A percentile compares a stretch with the other conserved stretches of the same genome.
phyloP scores from a whole-genome alignment of 2,888 invertebrate genomes.

The Nasonovia ribisnigri region DNA sequence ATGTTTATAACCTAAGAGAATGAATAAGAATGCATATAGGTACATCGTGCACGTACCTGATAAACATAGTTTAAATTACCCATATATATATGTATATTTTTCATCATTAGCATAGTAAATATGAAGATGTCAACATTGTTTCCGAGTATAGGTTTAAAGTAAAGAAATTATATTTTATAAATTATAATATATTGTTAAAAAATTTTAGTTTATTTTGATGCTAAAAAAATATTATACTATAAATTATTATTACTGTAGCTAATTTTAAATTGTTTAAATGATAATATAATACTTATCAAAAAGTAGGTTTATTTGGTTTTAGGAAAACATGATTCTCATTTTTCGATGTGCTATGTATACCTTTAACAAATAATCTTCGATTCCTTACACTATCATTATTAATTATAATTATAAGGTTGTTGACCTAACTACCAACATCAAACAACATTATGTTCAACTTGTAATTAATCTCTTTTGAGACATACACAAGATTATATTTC shows the following conservation, averaged over 20 bases:
- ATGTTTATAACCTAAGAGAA: background rate
- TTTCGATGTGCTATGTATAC: background rate
- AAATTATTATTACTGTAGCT: background rate
- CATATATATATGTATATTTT: background rate
- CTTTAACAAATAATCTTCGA: background rate
- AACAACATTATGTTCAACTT: conserved; percentile 38
- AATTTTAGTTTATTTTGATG: no score
- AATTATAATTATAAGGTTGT: conserved; percentile 28
- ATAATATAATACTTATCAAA: background rate
- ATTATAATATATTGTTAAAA: background rate
- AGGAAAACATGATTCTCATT: background rate
- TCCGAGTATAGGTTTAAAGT: background rate
- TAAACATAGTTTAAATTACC: background rate
- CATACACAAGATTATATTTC: background rate
- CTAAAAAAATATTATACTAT: no score
- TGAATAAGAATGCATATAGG: background rate
- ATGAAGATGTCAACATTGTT: background rate
- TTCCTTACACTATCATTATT: background rate
- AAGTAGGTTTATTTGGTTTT: background rate
- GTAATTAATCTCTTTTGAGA: background rate
- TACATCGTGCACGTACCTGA: background rate
- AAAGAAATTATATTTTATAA: background rate
- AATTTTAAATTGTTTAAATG: background rate
- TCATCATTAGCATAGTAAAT: background rate
- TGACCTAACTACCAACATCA: conserved; percentile 18